Percentiles rank a stretch among this genome's conserved stretches.
Conservation (phyloP, 2,888 invertebrate genomes). For the Gibbula magus region DNA sequence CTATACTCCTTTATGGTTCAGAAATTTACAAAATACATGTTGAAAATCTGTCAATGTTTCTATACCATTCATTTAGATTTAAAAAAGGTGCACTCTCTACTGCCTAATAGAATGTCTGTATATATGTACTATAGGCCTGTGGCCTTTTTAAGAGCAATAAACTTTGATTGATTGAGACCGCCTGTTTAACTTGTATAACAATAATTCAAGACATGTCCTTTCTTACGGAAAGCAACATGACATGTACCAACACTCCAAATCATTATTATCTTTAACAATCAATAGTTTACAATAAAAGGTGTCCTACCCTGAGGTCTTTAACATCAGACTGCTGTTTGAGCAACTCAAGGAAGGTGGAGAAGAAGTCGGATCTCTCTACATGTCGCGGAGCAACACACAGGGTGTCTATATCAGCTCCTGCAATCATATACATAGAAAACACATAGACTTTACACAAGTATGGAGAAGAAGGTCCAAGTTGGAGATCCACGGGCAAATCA, state of each 20-base stretch:
- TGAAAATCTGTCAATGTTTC: no score
- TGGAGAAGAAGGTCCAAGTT: background rate
- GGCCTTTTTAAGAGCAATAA: no score
- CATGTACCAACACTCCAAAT: background rate
- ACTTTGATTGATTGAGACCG: no score
- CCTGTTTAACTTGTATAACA: no score
- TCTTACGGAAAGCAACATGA: background rate
- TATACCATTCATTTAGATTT: no score
- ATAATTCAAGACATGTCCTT: background rate
- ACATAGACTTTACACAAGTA: background rate
- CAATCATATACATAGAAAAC: background rate
- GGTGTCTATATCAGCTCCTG: slow-evolving; percentile 98
- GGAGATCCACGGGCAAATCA: background rate
- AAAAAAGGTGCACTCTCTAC: no score
- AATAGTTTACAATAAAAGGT: background rate
- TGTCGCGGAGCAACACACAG: slow-evolving; percentile 97
- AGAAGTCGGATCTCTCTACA: slow-evolving; percentile 94
- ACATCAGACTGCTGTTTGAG: slow-evolving; percentile 91
- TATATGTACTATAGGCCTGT: no score
- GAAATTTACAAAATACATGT: no score
- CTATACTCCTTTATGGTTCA: no score
- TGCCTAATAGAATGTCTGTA: no score
- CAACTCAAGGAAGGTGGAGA: slow-evolving; percentile 93
- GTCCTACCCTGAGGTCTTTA: slow-evolving; percentile 84
- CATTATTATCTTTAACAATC: background rate